Evolutionary conservation across 2,113 vertebrate species (phyloP), one percentile per base, ranked within the genome.

Genomic region (Strigops habroptila): DNA sequence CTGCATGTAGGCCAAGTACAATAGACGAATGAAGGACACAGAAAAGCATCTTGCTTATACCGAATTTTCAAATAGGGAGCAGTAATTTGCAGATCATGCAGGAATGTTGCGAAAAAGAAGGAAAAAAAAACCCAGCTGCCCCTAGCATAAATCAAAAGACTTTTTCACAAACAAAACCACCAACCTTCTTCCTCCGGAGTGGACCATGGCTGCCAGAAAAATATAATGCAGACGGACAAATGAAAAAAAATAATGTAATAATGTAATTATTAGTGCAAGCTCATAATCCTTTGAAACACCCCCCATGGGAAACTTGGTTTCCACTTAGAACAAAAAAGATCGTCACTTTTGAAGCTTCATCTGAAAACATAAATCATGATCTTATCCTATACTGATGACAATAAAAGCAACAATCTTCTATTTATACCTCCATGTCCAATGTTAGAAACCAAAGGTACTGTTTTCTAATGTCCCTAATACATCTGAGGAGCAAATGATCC

Each of bases 401-500:
- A 79, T 12, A 91, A 69, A 94, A 74, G 37, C 48, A 71, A 53
- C 39, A 82, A 82, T 44, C 51, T 82, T 88, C 62, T 82, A 63
- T 57, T 69, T 82, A 2, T 39, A 46, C 69, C 46, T 79, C 57
- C 33, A 82, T 37, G 60, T 91, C 62, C 78, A 65, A 70, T 1
- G 8, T n/a, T n/a, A 91, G 67, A 95, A 96, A 90, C 68, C 49
- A 68, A 90, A 74, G 37, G 59, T 63, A 92, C n/a, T 24, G n/a
- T 89, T 94, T 94, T 82, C 74, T 91, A n/a, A 89, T 21, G 44
- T 88, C 52, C 55, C 62, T 86, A 62, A 65, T 43, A 93, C 24
- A 81, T 82, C 49, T 84, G 59, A 95, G 70, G 28, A 95, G 63
- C 67, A 84, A 52, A 87, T 31, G 83, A 89, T 89, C 67, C 63